A percentile compares a stretch with the other conserved stretches of the same genome.
Evolutionary conservation across 2,113 vertebrate genomes (phyloP).

Genomic region (Ibidorhyncha struthersii): DNA sequence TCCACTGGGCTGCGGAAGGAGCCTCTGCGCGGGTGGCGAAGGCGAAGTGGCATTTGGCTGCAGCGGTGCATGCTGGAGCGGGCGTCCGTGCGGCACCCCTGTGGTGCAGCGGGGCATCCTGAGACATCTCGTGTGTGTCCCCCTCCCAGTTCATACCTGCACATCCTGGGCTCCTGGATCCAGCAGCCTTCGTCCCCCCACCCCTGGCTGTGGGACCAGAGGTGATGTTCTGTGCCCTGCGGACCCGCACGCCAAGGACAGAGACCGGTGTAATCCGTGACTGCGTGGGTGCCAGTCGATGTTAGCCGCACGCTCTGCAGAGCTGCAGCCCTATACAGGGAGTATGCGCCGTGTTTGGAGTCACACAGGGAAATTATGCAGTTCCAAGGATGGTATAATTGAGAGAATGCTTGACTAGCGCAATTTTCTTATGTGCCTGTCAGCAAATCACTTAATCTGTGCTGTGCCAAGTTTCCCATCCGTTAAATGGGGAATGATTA

Average conservation of each 20-base stretch:
- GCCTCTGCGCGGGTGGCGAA: neutral
- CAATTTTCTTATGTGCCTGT: neutral
- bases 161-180: accelerated
- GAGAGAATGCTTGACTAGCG: neutral
- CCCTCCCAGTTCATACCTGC: neutral
- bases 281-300: accelerated
- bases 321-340: neutral
- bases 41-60: accelerated
- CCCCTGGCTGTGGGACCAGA: accelerated
- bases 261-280: neutral
- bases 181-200: neutral
- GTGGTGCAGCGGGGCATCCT: neutral
- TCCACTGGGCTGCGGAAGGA: neutral
- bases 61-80: neutral
- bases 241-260: neutral
- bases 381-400: neutral
- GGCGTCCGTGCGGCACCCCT: neutral
- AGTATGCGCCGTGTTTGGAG: neutral
- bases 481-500: neutral
- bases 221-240: accelerated
- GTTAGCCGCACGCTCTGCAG: accelerated
- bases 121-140: accelerated
- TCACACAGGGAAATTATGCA: neutral
- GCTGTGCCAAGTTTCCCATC: neutral
- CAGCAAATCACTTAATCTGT: neutral